Evolutionary conservation across 2,888 invertebrate species (phyloP).

Genomic region (Idaea straminata): DNA sequence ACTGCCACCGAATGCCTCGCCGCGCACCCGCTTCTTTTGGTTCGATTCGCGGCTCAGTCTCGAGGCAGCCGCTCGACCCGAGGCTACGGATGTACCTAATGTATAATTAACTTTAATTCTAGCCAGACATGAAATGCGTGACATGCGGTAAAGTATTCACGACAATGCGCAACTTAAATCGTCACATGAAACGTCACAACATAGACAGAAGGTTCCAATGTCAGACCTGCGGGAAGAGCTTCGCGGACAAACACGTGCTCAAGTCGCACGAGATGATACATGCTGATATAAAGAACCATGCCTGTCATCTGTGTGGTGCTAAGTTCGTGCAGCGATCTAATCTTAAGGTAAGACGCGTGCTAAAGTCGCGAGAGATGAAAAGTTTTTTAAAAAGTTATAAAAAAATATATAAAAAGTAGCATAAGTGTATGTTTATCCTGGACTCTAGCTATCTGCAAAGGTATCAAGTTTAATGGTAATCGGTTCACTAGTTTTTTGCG

Average conservation of each 20-base stretch:
- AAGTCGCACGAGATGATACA: constrained; percentile 86
- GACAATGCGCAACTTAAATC: constrained; percentile 79
- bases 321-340: constrained; percentile 68
- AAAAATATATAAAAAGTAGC: no score
- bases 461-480: no score
- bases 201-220: constrained; percentile 81
- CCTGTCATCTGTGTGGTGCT: constrained; percentile 84
- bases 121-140: constrained; percentile 36
- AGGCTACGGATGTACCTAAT: no score
- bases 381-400: no score
- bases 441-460: no score
- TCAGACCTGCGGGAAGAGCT: constrained; percentile 81
- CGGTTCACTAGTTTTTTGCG: no score
- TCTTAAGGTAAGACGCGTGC: constrained; percentile 51
- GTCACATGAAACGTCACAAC: constrained; percentile 80
- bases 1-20: no score
- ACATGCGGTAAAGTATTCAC: constrained; percentile 69
- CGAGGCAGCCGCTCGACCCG: no score
- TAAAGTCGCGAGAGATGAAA: background rate
- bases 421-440: no score
- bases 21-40: no score
- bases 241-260: constrained; percentile 83
- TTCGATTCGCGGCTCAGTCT: no score
- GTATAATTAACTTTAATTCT: no score
- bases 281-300: constrained; percentile 83